Percentiles rank a stretch among this genome's conserved stretches.
phyloP scores from a whole-genome alignment of 2,888 invertebrate species.

The Athalia circularis region DNA sequence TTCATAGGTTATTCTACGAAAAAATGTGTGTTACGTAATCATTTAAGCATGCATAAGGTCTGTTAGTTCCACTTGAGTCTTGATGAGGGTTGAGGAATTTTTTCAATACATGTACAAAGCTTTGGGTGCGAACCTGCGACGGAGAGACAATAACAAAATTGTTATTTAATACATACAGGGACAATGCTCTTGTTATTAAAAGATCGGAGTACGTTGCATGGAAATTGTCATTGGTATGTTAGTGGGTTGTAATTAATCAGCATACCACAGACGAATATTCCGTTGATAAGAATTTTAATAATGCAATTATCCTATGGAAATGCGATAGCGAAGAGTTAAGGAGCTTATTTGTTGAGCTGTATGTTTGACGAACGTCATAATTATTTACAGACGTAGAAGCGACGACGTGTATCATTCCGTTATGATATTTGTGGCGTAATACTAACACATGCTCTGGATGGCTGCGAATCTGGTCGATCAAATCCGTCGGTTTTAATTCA shows the following conservation, averaged over 20 bases:
- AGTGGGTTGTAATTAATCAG: no score
- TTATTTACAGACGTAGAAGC: no score
- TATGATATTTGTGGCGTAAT: conserved; percentile 22
- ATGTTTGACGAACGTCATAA: no score
- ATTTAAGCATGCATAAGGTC: no score
- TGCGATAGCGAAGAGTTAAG: no score
- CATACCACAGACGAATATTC: no score
- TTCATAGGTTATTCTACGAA: no score
- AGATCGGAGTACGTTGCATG: no score
- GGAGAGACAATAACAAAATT: conserved; percentile 45
- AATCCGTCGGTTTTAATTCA: conserved; percentile 85
- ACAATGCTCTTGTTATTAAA: conserved; percentile 4
- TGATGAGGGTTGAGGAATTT: background rate
- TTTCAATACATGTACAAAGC: conserved; percentile 60
- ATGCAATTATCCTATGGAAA: background rate
- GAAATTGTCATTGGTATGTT: no score
- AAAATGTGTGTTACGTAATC: no score
- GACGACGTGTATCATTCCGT: background rate
- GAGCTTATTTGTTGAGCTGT: no score
- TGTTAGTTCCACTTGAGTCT: no score
- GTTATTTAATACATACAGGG: background rate
- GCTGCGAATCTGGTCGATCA: conserved; percentile 94
- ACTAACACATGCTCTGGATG: conserved; percentile 98
- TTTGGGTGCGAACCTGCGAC: conserved; percentile 62
- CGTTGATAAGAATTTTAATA: background rate